Conservation (phyloP, 1,140 invertebrate species). For the Phenacoccus solenopsis region DNA sequence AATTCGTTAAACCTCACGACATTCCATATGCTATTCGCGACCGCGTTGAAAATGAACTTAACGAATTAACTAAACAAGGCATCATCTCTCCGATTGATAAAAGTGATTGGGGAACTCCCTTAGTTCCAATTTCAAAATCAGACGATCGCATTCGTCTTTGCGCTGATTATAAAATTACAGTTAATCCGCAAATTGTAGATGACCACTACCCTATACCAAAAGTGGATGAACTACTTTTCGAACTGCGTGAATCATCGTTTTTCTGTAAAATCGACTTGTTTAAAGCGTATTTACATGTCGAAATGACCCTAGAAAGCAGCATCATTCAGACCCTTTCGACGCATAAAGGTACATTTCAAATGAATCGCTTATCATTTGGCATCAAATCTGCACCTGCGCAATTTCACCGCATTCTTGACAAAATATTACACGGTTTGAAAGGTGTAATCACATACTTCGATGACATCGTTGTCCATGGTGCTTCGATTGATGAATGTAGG, state of each 20-base stretch:
- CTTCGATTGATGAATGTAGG: not conserved
- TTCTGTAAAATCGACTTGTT: conserved; percentile 26
- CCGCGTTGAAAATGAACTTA: conserved; percentile 26
- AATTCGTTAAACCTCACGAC: conserved; percentile 31
- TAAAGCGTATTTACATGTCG: conserved; percentile 29
- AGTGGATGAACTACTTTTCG: conserved; percentile 20
- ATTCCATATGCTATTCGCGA: conserved; percentile 33
- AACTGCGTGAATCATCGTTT: conserved; percentile 22
- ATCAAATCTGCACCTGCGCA: conserved; percentile 36
- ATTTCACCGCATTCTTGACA: conserved; percentile 38
- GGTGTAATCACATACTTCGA: conserved; percentile 28
- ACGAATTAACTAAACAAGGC: conserved; percentile 21
- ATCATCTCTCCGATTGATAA: conserved; percentile 27
- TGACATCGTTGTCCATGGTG: conserved; percentile 28
- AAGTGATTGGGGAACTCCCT: conserved; percentile 35
- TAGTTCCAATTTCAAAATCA: conserved; percentile 33
- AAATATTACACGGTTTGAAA: conserved; percentile 28
- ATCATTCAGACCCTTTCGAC: conserved; percentile 31
- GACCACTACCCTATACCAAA: conserved; percentile 19
- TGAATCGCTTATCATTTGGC: conserved; percentile 35
- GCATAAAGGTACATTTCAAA: conserved; percentile 30
- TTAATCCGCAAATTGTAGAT: conserved; percentile 24
- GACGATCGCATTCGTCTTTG: conserved; percentile 33
- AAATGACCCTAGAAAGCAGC: conserved; percentile 26
- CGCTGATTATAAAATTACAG: conserved; percentile 32